Percentiles rank a stretch among this genome's conserved stretches.
Evolutionary conservation across 2,888 invertebrate genomes (phyloP).

Genomic region (Caenorhabditis sulstoni): DNA sequence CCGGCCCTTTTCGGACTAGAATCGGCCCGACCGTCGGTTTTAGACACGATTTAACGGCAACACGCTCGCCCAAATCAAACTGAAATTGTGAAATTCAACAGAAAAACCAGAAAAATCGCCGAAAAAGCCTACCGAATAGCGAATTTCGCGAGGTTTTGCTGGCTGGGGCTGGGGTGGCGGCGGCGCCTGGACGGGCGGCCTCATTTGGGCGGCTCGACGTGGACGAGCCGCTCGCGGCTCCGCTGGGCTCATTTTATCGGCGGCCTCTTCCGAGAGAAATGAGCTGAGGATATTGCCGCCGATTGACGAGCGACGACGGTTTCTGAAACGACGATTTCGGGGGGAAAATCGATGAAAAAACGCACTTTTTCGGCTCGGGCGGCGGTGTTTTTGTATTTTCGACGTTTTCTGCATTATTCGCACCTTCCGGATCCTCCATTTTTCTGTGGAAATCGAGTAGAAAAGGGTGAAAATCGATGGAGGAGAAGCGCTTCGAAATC

Average conservation of each 20-base stretch:
- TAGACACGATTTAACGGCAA: conserved; percentile 29
- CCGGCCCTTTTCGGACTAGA: neutral
- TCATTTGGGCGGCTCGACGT: conserved; percentile 8
- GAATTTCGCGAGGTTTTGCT: neutral
- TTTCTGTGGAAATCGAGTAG: no score
- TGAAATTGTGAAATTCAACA: conserved; percentile 5
- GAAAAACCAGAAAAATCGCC: neutral
- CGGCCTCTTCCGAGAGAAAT: conserved; percentile 18
- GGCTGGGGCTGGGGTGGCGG: no score
- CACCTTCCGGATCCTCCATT: no score
- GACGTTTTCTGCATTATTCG: no score
- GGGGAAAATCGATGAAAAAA: neutral
- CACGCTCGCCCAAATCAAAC: conserved; percentile 49
- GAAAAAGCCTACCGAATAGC: neutral
- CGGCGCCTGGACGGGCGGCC: neutral
- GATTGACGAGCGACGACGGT: conserved; percentile 43
- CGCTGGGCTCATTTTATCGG: conserved; percentile 27
- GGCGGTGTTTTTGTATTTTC: neutral
- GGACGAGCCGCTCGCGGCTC: conserved; percentile 14
- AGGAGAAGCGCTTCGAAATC: no score
- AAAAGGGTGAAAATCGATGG: no score
- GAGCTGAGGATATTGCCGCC: conserved; percentile 7
- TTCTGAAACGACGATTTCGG: conserved; percentile 2
- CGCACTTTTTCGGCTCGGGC: conserved; percentile 16
- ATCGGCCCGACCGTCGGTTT: conserved; percentile 16